Conservation (phyloP, 2,113 vertebrate genomes). For the Bubo scandiacus region DNA sequence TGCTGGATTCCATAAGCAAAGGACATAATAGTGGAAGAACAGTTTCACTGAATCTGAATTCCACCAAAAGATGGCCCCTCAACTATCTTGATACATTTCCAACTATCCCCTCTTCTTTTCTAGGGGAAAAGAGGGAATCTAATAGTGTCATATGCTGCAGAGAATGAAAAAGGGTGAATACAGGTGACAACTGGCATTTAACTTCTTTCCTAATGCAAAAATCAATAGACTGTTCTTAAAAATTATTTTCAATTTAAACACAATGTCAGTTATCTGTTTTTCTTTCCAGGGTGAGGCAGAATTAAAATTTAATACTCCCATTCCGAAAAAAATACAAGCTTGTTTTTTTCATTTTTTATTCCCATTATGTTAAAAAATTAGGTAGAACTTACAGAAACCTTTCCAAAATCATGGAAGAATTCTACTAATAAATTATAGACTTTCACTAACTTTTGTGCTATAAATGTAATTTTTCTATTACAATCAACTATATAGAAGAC, state of each 20-base stretch:
- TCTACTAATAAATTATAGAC: not conserved
- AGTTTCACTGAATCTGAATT: not conserved
- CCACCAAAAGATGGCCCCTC: not conserved
- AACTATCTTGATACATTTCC: not conserved
- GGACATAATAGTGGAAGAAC: not conserved
- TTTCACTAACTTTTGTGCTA: not conserved
- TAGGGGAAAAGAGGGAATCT: not conserved
- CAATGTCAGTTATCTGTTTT: not conserved
- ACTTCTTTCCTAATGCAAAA: not conserved
- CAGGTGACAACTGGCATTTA: not conserved
- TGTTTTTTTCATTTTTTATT: not conserved
- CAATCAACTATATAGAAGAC: not conserved
- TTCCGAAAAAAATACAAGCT: not conserved
- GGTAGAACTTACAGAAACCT: not conserved
- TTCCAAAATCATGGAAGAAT: not conserved
- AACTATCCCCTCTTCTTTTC: not conserved
- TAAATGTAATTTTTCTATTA: not conserved
- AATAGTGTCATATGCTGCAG: not conserved
- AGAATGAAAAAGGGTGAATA: not conserved
- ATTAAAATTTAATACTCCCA: not conserved
- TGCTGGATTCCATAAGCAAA: not conserved
- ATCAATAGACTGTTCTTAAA: not conserved
- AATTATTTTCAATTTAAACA: not conserved
- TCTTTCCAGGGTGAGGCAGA: not conserved
- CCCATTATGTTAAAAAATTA: not conserved